These are phyloP conservation scores for Girardinichthys multiradiatus DNA, from an alignment of 2,113 vertebrate genomes.

Conservation along the genomic window DNA sequence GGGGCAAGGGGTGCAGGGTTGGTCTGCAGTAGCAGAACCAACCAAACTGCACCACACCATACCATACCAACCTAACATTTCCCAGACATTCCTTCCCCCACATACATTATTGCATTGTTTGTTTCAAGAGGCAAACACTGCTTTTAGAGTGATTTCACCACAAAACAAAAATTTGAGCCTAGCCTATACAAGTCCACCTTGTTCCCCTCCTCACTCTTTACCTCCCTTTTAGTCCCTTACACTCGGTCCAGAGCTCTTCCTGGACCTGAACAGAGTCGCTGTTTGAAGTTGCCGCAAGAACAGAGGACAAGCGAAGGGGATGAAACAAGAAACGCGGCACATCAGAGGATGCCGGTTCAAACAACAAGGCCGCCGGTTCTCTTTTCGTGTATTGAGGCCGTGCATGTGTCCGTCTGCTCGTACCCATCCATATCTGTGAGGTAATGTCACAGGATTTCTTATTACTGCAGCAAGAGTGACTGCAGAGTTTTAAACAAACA, in stretches of 20 bases:
- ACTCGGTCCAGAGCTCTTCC: slow-evolving; percentile 42
- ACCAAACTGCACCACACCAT: slow-evolving; percentile 59
- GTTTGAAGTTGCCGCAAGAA: slow-evolving; percentile 57
- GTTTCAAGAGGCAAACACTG: slow-evolving; percentile 1
- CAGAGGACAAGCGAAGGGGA: slow-evolving; percentile 49
- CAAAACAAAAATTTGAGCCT: slow-evolving; percentile 3
- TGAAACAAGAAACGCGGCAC: slow-evolving; percentile 52
- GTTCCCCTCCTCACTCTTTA: neutral
- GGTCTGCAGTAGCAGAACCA: slow-evolving; percentile 62
- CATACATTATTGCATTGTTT: slow-evolving; percentile 17
- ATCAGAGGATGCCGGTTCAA: slow-evolving; percentile 48
- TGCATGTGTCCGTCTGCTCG: slow-evolving; percentile 32
- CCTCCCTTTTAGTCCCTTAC: slow-evolving; percentile 19
- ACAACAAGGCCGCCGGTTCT: slow-evolving; percentile 48
- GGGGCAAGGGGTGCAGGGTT: slow-evolving; percentile 58
- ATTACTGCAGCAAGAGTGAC: slow-evolving; percentile 19
- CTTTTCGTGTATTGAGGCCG: slow-evolving; percentile 43
- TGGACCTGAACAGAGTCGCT: slow-evolving; percentile 50
- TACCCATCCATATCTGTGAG: slow-evolving; percentile 29
- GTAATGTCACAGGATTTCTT: slow-evolving; percentile 37
- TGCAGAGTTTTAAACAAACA: slow-evolving; percentile 21
- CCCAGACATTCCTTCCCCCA: slow-evolving; percentile 15
- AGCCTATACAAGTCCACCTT: slow-evolving; percentile 25
- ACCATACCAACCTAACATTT: slow-evolving; percentile 50
- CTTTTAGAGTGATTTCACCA: neutral